Evolutionary conservation across 1,140 invertebrate genomes (phyloP).

Genomic region (Zaprionus taronus): DNA sequence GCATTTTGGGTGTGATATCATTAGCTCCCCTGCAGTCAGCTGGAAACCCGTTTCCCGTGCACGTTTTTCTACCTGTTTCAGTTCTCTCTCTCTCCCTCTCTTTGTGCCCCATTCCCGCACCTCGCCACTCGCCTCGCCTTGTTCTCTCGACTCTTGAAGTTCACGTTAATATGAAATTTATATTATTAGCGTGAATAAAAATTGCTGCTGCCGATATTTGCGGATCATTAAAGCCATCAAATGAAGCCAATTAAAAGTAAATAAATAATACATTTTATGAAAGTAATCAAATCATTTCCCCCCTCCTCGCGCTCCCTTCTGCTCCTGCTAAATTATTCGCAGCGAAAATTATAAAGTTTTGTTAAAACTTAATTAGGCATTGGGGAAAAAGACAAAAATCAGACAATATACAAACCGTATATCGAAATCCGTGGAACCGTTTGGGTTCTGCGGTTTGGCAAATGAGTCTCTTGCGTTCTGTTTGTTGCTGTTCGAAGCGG

Average conservation of each 20-base stretch:
- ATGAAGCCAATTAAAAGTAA: constrained; percentile 82
- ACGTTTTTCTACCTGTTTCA: constrained; percentile 39
- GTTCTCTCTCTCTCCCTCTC: background rate
- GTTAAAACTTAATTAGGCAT: constrained; percentile 78
- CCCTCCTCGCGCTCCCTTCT: background rate
- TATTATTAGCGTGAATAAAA: constrained; percentile 80
- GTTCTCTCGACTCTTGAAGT: background rate
- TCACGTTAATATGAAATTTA: constrained; percentile 57
- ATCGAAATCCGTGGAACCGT: constrained; percentile 40
- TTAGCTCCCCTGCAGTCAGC: constrained; percentile 62
- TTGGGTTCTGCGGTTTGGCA: constrained; percentile 39
- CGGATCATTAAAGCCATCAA: constrained; percentile 80
- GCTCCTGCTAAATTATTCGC: constrained; percentile 64
- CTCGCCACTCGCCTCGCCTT: background rate
- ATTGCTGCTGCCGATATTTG: constrained; percentile 77
- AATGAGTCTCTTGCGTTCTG: constrained; percentile 37
- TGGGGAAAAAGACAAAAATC: constrained; percentile 48
- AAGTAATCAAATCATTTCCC: constrained; percentile 65
- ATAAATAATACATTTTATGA: constrained; percentile 82
- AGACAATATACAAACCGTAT: constrained; percentile 1
- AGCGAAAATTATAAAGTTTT: constrained; percentile 75
- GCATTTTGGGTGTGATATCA: constrained; percentile 81
- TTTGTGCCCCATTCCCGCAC: background rate
- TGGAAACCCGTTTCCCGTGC: constrained; percentile 63
- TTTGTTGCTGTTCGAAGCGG: constrained; percentile 52